Evolutionary conservation across 2,888 invertebrate species (phyloP).

Genomic region (Thyatira batis): DNA sequence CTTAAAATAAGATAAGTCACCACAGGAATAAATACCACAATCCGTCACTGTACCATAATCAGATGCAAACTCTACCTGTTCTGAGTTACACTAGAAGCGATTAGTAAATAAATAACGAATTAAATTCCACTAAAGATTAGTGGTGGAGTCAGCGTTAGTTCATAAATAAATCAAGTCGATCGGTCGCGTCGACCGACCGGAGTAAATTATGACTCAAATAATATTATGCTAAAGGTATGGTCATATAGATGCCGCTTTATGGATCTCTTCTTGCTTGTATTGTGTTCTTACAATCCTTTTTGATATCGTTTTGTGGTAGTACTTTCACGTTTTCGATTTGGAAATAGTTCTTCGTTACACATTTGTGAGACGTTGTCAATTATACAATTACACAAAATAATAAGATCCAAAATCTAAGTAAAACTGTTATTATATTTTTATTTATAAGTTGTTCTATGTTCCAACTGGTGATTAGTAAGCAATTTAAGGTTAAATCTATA

Average conservation of each 20-base stretch:
- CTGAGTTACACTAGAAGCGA: constrained; percentile 48
- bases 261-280: constrained; percentile 26
- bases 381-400: too few relatives aligned
- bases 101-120: constrained; percentile 78
- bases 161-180: constrained; percentile 76
- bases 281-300: constrained; percentile 9
- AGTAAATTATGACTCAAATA: constrained; percentile 77
- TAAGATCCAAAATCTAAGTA: background rate
- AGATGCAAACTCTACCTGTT: constrained; percentile 50
- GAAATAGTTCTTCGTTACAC: too few relatives aligned
- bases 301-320: background rate
- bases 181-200: constrained; percentile 52
- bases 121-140: constrained; percentile 78
- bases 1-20: background rate
- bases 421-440: background rate
- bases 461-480: background rate
- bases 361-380: too few relatives aligned
- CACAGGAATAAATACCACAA: constrained; percentile 29
- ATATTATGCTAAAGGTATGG: constrained; percentile 70
- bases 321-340: background rate
- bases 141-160: constrained; percentile 63
- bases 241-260: constrained; percentile 32
- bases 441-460: background rate
- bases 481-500: background rate
- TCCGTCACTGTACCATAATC: constrained; percentile 41